Conservation (phyloP, 2,888 invertebrate species). For the Andricus curvator region DNA sequence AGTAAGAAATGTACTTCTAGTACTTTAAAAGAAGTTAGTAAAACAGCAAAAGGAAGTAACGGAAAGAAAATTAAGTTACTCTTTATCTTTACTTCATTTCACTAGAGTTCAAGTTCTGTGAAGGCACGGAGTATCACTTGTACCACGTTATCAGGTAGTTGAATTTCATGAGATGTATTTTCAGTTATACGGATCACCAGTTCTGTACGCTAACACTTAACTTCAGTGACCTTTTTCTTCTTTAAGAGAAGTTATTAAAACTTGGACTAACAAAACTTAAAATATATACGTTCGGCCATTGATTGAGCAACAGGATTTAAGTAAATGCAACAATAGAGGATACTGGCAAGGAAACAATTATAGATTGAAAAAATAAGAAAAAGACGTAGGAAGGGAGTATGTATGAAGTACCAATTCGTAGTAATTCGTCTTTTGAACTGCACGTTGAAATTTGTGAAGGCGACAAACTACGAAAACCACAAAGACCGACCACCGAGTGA, state of each 20-base stretch:
- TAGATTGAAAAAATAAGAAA: neutral
- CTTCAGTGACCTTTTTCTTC: constrained; percentile 42
- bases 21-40: neutral
- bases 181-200: constrained; percentile 71
- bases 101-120: neutral
- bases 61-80: neutral
- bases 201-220: constrained; percentile 50
- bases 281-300: constrained; percentile 11
- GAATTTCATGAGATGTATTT: constrained; percentile 75
- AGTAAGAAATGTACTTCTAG: neutral
- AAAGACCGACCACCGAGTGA: constrained; percentile 70
- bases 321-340: constrained; percentile 1
- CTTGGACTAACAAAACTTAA: neutral
- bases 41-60: neutral
- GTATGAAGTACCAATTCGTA: neutral
- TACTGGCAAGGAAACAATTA: neutral
- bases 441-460: neutral
- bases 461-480: neutral
- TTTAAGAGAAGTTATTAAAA: neutral
- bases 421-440: neutral
- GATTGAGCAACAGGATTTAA: constrained; percentile 13
- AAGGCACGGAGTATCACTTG: neutral
- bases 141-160: constrained; percentile 44
- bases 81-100: neutral
- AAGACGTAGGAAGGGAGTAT: neutral